Evolutionary conservation across 2,797 vertebrate species (phyloP).

Genomic region (Phataginus tetradactyla): DNA sequence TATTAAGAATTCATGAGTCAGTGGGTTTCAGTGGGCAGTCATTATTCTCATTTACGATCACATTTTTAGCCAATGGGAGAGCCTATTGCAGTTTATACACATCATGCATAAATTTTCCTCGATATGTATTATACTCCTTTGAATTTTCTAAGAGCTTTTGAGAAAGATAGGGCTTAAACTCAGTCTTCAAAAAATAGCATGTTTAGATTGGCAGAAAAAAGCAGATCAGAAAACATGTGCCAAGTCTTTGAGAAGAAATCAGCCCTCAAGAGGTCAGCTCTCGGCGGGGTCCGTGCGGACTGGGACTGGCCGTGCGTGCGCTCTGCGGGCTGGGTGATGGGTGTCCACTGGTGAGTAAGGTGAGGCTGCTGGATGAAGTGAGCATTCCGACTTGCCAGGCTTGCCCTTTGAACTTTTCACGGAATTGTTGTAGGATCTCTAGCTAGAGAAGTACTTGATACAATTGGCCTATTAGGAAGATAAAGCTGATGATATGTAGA

Average conservation of each 20-base stretch:
- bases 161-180: background rate
- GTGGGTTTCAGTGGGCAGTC: no score
- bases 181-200: background rate
- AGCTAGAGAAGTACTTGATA: background rate
- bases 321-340: background rate
- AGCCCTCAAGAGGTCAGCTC: background rate
- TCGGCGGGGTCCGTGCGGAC: background rate
- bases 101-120: background rate
- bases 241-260: background rate
- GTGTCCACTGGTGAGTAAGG: background rate
- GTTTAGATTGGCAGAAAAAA: background rate
- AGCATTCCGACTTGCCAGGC: background rate
- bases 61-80: no score
- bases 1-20: no score
- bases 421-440: background rate
- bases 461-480: background rate
- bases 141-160: slow-evolving; percentile 23
- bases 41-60: no score
- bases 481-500: background rate
- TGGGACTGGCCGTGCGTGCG: background rate
- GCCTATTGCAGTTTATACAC: background rate
- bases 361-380: background rate
- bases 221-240: background rate
- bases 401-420: background rate
- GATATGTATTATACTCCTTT: background rate